Evolutionary conservation across 2,797 vertebrate species (phyloP).

Genomic region (Gymnopithys bicolor): DNA sequence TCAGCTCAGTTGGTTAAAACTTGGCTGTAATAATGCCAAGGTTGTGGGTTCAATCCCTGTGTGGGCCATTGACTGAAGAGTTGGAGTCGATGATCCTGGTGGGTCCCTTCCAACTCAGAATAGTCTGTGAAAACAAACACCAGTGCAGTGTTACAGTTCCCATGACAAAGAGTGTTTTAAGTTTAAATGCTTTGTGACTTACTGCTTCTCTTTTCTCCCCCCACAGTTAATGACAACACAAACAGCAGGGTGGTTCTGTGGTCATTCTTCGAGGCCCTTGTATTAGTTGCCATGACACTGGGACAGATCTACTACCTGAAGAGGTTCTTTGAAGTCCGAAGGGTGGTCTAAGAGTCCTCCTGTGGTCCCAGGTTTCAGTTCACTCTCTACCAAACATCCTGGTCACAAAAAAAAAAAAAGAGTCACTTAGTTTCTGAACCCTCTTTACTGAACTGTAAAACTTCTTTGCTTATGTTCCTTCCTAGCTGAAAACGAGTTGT

Average conservation of each 20-base stretch:
- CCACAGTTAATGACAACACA: constrained; percentile 97
- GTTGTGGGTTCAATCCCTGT: too few relatives aligned
- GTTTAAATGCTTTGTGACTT: not conserved
- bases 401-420: constrained; percentile 69
- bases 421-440: constrained; percentile 73
- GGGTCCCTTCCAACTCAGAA: too few relatives aligned
- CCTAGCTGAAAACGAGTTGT: constrained; percentile 62
- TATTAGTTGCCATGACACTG: constrained; percentile 98
- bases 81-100: too few relatives aligned
- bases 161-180: not conserved
- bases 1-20: too few relatives aligned
- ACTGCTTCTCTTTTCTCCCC: not conserved
- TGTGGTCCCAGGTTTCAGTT: constrained; percentile 70
- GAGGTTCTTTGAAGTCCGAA: constrained; percentile 99
- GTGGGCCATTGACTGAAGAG: too few relatives aligned
- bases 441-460: constrained; percentile 76
- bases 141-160: not conserved
- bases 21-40: too few relatives aligned
- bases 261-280: constrained; percentile 99
- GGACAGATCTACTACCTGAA: constrained; percentile 99
- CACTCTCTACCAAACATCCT: constrained; percentile 78
- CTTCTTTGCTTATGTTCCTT: constrained; percentile 70
- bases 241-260: constrained; percentile 99
- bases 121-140: too few relatives aligned
- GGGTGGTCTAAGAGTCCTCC: constrained; percentile 89